Percentiles rank a stretch among this genome's conserved stretches.
phyloP scores from a whole-genome alignment of 2,888 invertebrate genomes.

The Magallana nippona region DNA sequence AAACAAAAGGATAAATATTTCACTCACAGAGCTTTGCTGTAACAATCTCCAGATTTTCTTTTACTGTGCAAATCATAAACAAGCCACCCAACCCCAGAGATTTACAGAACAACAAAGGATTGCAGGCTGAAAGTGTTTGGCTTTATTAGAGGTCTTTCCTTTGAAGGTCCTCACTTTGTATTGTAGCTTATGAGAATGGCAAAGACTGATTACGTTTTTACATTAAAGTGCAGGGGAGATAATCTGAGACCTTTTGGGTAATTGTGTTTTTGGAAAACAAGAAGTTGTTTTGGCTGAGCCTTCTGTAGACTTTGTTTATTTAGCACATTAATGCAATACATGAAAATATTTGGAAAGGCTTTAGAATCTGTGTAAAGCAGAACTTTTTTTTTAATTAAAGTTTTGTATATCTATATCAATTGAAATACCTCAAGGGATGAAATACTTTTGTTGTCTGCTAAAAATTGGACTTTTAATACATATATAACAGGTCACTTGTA shows the following conservation, averaged over 20 bases:
- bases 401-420: background rate
- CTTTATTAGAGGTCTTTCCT: background rate
- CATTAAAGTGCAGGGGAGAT: background rate
- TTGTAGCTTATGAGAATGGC: background rate
- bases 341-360: background rate
- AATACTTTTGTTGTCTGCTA: background rate
- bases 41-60: conserved; percentile 20
- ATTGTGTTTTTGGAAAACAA: conserved; percentile 6
- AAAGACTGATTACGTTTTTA: background rate
- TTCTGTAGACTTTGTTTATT: background rate
- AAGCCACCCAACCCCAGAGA: conserved; percentile 14
- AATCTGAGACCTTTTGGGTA: conserved; percentile 5
- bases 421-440: background rate
- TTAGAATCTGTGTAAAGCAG: background rate
- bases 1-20: conserved; percentile 28
- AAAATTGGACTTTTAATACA: background rate
- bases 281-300: background rate
- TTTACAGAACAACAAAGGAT: conserved; percentile 27
- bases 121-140: conserved; percentile 16
- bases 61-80: conserved; percentile 21
- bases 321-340: background rate
- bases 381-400: background rate
- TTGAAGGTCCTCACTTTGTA: background rate
- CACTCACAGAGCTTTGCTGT: background rate
- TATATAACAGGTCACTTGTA: no score